Evolutionary conservation across 2,797 vertebrate genomes (phyloP), one percentile per base, ranked within the genome.

Genomic region (Accipiter badius): DNA sequence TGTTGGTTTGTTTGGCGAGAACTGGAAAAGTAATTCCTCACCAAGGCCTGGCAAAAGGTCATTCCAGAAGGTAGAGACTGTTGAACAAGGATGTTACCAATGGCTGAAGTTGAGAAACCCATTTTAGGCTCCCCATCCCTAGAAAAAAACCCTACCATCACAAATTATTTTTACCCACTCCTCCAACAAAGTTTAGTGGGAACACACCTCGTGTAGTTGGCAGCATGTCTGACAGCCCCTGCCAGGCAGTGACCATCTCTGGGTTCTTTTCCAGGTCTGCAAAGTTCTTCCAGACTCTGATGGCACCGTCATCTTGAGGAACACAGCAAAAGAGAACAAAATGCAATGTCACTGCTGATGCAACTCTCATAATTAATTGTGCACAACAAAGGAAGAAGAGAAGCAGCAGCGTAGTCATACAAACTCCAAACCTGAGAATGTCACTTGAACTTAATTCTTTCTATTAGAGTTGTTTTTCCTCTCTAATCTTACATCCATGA

Each of bases 191-290:
- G 6, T 22, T 11, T 6, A 4, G 19, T 5, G 13, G 40, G 50
- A 37, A 95, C 99, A 97, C 97, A 99, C 99, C 99, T 98, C 99
- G 98, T 35, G 99, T 99, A 3, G 98, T 99, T 11, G 99, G 99
- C 96, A 99, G 98, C 99, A 99, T 99, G 98, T 99, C 99, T 0
- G 99, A 99, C 37, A 99, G 98, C 25, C 99, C 99, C 97, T 99
- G 99, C 99, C 99, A 99, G 1, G 99, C 99, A 0, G 99, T 99
- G 89, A 99, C 99, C 99, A 99, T 99, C 98, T 99, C 99, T 0
- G 99, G 99, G 92, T 99, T 99, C 98, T 99, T 99, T 85, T 99
- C 99, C 89, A 98, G 92, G 96, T 99, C 99, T 1, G 99, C 99
- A 31, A 99, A 99, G 97, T 99, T 99, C 98, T 99, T 99, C 99